These are phyloP conservation scores for Panagrolaimus sp. DNA, from an alignment of 1,140 invertebrate genomes.

Conservation along the genomic window DNA sequence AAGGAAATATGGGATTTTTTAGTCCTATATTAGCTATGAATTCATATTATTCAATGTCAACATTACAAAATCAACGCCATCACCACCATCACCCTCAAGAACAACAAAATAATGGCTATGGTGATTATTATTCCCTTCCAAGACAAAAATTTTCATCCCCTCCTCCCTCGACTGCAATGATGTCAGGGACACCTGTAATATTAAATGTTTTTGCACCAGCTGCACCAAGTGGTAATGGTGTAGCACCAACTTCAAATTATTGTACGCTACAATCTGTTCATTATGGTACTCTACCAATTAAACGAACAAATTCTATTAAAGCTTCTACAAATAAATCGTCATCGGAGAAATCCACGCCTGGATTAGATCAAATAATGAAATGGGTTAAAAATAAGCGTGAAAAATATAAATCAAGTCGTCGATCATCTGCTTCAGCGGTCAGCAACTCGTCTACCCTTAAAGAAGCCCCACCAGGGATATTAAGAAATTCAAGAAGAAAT, in stretches of 20 bases:
- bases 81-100: background rate
- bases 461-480: background rate
- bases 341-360: background rate
- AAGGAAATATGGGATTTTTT: background rate
- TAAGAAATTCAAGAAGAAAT: background rate
- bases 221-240: no score
- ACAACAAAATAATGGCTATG: background rate
- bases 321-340: background rate
- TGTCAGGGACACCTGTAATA: background rate
- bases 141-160: background rate
- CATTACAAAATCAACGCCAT: background rate
- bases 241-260: background rate
- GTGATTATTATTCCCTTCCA: background rate
- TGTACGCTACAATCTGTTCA: background rate
- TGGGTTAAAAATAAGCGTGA: background rate
- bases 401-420: constrained; percentile 5
- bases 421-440: background rate
- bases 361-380: constrained; percentile 4
- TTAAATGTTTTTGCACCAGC: background rate
- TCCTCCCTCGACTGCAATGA: background rate
- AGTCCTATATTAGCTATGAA: background rate
- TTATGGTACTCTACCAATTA: background rate
- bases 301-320: background rate
- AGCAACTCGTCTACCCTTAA: background rate
- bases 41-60: constrained; percentile 10